Base-by-base conservation (phyloP, 2,888 invertebrate genomes). In the Hedya salicella region DNA sequence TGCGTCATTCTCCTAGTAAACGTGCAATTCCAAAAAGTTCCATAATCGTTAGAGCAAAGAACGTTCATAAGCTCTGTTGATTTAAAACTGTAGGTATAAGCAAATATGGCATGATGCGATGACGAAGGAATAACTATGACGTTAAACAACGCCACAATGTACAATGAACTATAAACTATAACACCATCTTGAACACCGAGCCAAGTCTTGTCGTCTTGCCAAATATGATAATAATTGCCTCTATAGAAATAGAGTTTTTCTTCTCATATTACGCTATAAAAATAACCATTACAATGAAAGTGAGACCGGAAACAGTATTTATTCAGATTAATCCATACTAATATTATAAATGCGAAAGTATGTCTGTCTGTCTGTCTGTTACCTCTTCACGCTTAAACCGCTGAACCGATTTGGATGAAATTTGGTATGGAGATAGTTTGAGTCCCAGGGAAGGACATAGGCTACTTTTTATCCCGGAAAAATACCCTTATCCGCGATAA, bases 201-300 rank as follows among this genome's bases (percentile, higher is more conserved):
- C 9, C 36, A 36, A 16, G 49, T 30, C 16, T 50, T 30, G 49
- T 1, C n/a, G 5, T 3, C 9, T 50, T 50, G 49, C 49, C 49
- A 50, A 50, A 50, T 50, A 30, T 50, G 49, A 50, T 50, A 50
- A 30, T 30, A 9, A 11, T 8, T 25, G n/a, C 21, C 48, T 48
- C 13, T 48, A 48, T 25, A n/a, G 48, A 21, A 49, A 49, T 49
- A n/a, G 21, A 25, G 48, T 17, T 25, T 49, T 25, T 49, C 25
- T 25, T 21, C 19, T 21, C 3, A 13, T 0, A 25, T 25, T 25
- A 25, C 25, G 5, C 2, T 25, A 25, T 5, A 25, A 25, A n/a
- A n/a, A n/a, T n/a, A n/a, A n/a, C n/a, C n/a, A n/a, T n/a, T n/a
- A n/a, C n/a, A n/a, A n/a, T n/a, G n/a, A n/a, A n/a, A n/a, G n/a